Evolutionary conservation across 1,140 invertebrate species (phyloP).

Genomic region (Calycopis cecrops): DNA sequence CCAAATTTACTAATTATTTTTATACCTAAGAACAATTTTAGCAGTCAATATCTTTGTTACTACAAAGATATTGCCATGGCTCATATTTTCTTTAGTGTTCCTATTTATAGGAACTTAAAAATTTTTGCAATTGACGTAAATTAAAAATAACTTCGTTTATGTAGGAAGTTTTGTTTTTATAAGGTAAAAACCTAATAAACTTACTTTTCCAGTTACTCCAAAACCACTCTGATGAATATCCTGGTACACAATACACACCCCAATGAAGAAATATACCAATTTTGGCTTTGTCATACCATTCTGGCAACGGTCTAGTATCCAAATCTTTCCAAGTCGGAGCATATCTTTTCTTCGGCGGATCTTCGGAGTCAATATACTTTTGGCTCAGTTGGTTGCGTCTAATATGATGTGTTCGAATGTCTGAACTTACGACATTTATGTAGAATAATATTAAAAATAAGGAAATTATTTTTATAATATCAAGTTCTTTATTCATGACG

Average conservation of each 20-base stretch:
- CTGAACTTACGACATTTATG: constrained; percentile 12
- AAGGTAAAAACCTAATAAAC: no score
- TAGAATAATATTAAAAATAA: constrained; percentile 6
- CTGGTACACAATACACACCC: constrained; percentile 94
- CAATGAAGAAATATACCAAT: constrained; percentile 96
- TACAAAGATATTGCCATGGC: no score
- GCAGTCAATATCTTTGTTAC: no score
- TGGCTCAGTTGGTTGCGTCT: background rate
- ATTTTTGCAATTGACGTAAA: no score
- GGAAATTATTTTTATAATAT: no score
- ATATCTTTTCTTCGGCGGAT: constrained; percentile 37
- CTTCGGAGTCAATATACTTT: constrained; percentile 1
- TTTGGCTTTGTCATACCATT: constrained; percentile 93
- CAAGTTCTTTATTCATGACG: no score
- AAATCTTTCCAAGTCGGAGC: constrained; percentile 87
- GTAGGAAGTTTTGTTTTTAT: no score
- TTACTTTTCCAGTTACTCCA: constrained; percentile 86
- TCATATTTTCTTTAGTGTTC: no score
- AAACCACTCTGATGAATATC: constrained; percentile 91
- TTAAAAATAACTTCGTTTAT: no score
- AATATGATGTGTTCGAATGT: constrained; percentile 12
- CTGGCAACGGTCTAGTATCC: constrained; percentile 87
- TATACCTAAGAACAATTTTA: no score
- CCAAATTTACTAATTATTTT: no score
- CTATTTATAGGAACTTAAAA: no score